Percentiles rank a stretch among this genome's conserved stretches.
Evolutionary conservation across 2,113 vertebrate species (phyloP).

Genomic region (Centrocercus urophasianus): DNA sequence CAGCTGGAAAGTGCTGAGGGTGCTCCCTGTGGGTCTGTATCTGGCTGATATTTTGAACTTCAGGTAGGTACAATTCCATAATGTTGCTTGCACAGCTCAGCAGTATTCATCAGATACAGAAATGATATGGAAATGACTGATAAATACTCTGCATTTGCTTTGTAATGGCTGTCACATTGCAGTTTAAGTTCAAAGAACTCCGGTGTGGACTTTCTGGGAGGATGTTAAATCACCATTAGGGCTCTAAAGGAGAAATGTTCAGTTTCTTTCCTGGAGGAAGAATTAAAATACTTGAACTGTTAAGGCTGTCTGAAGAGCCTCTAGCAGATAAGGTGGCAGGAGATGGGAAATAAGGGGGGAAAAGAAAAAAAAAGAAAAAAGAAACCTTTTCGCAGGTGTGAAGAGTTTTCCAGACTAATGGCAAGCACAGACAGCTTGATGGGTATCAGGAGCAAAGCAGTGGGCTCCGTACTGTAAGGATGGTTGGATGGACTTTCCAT

Average conservation of each 20-base stretch:
- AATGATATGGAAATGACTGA: constrained; percentile 6
- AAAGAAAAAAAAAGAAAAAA: too few relatives aligned
- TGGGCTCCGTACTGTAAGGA: background rate
- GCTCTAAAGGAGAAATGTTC: background rate
- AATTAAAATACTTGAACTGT: background rate
- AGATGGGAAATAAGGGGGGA: background rate
- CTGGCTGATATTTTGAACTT: constrained; percentile 41
- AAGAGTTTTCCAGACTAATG: background rate
- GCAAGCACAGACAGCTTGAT: background rate
- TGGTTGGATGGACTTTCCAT: accelerated
- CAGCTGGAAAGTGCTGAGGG: constrained; percentile 47
- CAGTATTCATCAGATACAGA: constrained; percentile 27
- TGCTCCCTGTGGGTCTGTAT: constrained; percentile 16
- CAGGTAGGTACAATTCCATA: background rate
- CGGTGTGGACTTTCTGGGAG: background rate
- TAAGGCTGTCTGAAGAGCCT: background rate
- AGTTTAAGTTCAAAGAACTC: background rate
- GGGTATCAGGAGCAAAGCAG: background rate
- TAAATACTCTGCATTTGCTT: constrained; percentile 15
- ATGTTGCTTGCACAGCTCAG: background rate
- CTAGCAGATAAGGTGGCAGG: background rate
- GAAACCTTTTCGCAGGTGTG: background rate
- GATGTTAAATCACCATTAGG: background rate
- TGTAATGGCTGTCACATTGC: background rate
- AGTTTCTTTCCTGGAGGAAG: background rate